phyloP scores from a whole-genome alignment of 2,113 vertebrate species.

The Polypterus senegalus region DNA sequence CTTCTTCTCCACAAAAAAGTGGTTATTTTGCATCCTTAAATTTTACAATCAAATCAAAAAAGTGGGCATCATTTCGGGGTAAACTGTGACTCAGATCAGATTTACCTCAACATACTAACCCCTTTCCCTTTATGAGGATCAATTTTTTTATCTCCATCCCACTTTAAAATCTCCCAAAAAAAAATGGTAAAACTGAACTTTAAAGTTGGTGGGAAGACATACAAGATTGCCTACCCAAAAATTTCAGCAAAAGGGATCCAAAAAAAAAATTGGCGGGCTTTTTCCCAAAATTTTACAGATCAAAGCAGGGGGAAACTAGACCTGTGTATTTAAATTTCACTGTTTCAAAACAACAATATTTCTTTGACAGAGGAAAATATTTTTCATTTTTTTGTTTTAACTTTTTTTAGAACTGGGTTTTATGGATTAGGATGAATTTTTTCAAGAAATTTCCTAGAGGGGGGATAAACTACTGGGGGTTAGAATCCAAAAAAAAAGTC shows the following conservation, averaged over 20 bases:
- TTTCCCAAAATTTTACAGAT: slow-evolving; percentile 67
- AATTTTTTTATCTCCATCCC: background rate
- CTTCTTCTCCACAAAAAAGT: slow-evolving; percentile 9
- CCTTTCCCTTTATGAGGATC: slow-evolving; percentile 32
- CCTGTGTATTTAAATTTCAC: slow-evolving; percentile 81
- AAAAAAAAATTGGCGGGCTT: slow-evolving; percentile 75
- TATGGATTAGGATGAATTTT: slow-evolving; percentile 68
- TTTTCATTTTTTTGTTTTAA: slow-evolving; percentile 85
- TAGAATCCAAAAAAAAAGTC: slow-evolving; percentile 77
- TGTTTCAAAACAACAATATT: slow-evolving; percentile 69
- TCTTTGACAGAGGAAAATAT: slow-evolving; percentile 80
- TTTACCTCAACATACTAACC: slow-evolving; percentile 42
- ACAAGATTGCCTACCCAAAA: slow-evolving; percentile 59
- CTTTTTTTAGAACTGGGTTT: slow-evolving; percentile 61
- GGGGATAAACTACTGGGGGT: slow-evolving; percentile 90
- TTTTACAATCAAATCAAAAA: slow-evolving; percentile 34
- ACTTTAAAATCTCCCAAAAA: slow-evolving; percentile 19
- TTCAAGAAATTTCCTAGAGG: slow-evolving; percentile 79
- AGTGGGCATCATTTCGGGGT: slow-evolving; percentile 57
- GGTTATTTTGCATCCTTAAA: slow-evolving; percentile 27
- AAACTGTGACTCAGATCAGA: slow-evolving; percentile 43
- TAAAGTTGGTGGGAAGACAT: slow-evolving; percentile 82
- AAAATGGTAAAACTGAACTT: slow-evolving; percentile 56
- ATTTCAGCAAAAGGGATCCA: slow-evolving; percentile 68
- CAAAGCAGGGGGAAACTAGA: slow-evolving; percentile 70